phyloP scores from a whole-genome alignment of 1,140 invertebrate species.

The Lerema accius region DNA sequence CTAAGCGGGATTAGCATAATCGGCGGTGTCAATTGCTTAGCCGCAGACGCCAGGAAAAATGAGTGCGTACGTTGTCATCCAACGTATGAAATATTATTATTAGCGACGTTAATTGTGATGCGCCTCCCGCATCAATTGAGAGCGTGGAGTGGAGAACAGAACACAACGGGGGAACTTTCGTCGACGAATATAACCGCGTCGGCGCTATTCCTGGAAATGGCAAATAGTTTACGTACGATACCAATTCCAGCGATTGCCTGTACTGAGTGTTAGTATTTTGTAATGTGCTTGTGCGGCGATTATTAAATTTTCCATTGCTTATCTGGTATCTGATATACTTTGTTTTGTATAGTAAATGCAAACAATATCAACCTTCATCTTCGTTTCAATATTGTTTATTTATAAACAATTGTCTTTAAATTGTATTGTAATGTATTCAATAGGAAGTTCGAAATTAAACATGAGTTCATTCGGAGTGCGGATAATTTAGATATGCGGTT shows the following conservation, averaged over 20 bases:
- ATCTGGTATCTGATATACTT: background rate
- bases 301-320: constrained; percentile 11
- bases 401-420: background rate
- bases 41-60: constrained; percentile 51
- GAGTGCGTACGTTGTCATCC: constrained; percentile 45
- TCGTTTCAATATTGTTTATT: constrained; percentile 20
- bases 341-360: background rate
- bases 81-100: constrained; percentile 64
- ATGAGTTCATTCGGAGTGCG: no score
- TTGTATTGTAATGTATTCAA: background rate
- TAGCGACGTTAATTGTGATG: constrained; percentile 73
- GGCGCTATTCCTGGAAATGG: constrained; percentile 70
- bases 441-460: no score
- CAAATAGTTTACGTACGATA: constrained; percentile 40
- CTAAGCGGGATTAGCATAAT: constrained; percentile 77
- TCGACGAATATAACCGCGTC: constrained; percentile 74
- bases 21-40: constrained; percentile 64
- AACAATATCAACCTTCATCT: constrained; percentile 16
- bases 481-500: background rate
- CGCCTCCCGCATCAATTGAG: constrained; percentile 78
- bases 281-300: constrained; percentile 11
- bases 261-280: background rate
- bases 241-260: constrained; percentile 6
- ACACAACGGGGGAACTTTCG: constrained; percentile 71
- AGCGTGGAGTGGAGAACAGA: constrained; percentile 47